Percentiles rank a stretch among this genome's conserved stretches.
These are phyloP conservation scores for Odontothrips loti DNA, from an alignment of 2,888 invertebrate genomes.

Conservation along the genomic window DNA sequence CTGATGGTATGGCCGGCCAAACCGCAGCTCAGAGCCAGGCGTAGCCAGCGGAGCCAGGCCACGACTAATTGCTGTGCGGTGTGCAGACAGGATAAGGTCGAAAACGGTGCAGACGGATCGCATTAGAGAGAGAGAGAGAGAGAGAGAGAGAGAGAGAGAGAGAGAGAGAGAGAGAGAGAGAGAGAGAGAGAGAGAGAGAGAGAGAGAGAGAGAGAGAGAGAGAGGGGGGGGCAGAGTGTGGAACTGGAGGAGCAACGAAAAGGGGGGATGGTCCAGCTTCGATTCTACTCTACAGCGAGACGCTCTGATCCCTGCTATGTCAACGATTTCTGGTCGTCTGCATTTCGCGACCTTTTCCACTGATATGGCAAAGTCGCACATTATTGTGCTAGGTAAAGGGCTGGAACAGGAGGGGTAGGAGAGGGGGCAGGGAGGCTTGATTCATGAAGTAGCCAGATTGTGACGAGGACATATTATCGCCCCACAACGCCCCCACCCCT, in stretches of 20 bases:
- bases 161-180: conserved; percentile 31
- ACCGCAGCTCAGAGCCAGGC: not conserved
- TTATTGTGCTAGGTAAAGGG: not conserved
- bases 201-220: conserved; percentile 29
- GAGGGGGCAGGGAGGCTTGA: conserved; percentile 32
- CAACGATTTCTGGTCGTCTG: too few species aligned
- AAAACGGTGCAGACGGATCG: conserved; percentile 26
- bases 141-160: not conserved
- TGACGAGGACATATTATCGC: conserved; percentile 21
- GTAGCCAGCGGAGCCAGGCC: not conserved
- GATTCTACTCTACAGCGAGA: too few species aligned
- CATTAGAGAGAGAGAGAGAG: conserved; percentile 27
- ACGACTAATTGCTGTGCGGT: not conserved
- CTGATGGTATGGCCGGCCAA: not conserved
- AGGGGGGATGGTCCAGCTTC: too few species aligned
- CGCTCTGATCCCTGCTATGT: too few species aligned
- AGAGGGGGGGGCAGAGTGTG: conserved; percentile 28
- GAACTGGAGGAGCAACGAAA: not conserved
- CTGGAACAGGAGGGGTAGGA: not conserved
- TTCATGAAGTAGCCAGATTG: conserved; percentile 33
- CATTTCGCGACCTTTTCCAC: too few species aligned
- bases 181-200: conserved; percentile 32
- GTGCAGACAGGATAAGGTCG: not conserved
- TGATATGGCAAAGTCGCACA: too few species aligned
- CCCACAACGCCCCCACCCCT: not conserved